Evolutionary conservation across 2,113 vertebrate genomes (phyloP), one percentile per base, ranked within the genome.

Genomic region (Passer domesticus): DNA sequence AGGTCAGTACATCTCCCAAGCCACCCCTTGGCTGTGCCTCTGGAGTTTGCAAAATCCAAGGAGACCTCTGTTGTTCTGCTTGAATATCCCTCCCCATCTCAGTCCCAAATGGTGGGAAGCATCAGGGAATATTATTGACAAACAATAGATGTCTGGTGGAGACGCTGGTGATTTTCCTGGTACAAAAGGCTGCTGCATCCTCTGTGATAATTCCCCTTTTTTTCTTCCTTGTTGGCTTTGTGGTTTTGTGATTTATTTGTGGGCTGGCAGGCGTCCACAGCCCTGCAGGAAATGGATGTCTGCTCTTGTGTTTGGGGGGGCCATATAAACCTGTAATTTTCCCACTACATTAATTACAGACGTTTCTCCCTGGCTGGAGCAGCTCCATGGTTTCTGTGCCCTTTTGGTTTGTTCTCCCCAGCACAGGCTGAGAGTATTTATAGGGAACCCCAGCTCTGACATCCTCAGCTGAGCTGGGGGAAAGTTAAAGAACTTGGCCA

Each of bases 231-330:
- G 6, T 53, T 68, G 70, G 59, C 85, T 95, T 93, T 83, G 75
- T 91, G 83, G 63, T 33, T 87, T 63, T 27, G 87, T 90, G 96
- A 95, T 95, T 92, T 92, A 91, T 91, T 84, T 92, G 90, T 0
- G 19, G 60, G 83, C 76, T 96, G 97, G 95, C 92, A 89, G 87
- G 41, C 4, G 0, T 76, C 93, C 84, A 92, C 31, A 44, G 80
- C 84, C 67, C 77, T 66, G 74, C 72, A 87, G 97, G 95, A 96
- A 97, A 94, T 67, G 72, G 94, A 77, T 85, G 82, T 90, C 79
- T 96, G 94, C 89, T 89, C 35, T 77, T 53, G 70, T 90, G 78
- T 86, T 78, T 28, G 49, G 83, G 75, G 92, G 94, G 80, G 68
- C 58, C 88, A 62, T 27, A 68, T n/a, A 52, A 90, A 91, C 2